phyloP scores from a whole-genome alignment of 2,113 vertebrate genomes.

The Xiphorhynchus elegans region DNA sequence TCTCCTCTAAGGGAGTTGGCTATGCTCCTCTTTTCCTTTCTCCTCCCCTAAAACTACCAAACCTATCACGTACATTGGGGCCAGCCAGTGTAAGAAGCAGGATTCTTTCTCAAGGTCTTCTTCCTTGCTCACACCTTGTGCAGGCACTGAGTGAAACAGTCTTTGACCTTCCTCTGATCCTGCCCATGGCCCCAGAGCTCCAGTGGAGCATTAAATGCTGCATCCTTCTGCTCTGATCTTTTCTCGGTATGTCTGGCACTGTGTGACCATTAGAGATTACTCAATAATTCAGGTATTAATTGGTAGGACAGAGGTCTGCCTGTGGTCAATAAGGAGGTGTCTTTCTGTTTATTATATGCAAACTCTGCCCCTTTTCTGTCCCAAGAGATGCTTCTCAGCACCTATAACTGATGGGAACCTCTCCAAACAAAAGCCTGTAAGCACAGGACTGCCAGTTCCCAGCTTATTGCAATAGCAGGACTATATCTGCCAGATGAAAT shows the following conservation, averaged over 20 bases:
- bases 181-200: background rate
- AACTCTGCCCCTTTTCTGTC: background rate
- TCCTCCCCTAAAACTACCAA: conserved; percentile 51
- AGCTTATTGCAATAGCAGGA: background rate
- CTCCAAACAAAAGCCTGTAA: background rate
- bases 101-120: background rate
- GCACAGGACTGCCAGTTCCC: background rate
- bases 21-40: conserved; percentile 19
- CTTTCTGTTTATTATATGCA: background rate
- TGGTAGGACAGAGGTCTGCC: background rate
- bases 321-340: background rate
- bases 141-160: background rate
- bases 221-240: background rate
- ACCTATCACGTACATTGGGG: background rate
- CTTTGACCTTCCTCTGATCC: background rate
- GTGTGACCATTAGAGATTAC: background rate
- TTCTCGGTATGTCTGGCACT: background rate
- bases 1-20: conserved; percentile 11
- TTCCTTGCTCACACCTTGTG: background rate
- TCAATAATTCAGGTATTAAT: background rate
- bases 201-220: background rate
- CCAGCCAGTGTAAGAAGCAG: background rate
- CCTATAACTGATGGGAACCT: background rate
- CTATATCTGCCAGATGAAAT: background rate
- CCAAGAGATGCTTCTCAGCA: background rate